Percentiles rank a stretch among this genome's conserved stretches.
Conservation (phyloP, 2,797 vertebrate species). For the Mus caroli region DNA sequence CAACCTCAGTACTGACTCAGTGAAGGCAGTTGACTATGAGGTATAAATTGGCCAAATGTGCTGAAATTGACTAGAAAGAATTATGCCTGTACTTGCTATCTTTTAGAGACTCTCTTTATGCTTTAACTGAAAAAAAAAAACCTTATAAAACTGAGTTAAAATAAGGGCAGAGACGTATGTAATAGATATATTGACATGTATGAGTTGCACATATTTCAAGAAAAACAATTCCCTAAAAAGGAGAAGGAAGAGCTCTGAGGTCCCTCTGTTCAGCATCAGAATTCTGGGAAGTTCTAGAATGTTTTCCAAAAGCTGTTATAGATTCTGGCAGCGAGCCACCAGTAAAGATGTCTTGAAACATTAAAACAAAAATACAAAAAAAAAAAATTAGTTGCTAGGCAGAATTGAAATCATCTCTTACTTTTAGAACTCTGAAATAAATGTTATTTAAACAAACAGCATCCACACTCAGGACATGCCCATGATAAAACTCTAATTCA, state of each 20-base stretch:
- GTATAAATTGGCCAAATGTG: background rate
- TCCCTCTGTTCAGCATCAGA: constrained; percentile 20
- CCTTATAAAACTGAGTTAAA: constrained; percentile 16
- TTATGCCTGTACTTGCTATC: background rate
- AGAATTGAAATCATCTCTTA: constrained; percentile 24
- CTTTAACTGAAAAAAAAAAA: constrained; percentile 12
- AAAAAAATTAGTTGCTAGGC: background rate
- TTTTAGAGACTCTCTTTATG: constrained; percentile 21
- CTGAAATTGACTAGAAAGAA: background rate
- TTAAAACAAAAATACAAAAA: background rate
- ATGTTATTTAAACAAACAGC: constrained; percentile 53
- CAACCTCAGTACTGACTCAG: background rate
- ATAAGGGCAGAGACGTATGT: background rate
- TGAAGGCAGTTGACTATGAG: constrained; percentile 15
- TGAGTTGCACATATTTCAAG: background rate
- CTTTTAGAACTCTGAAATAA: background rate
- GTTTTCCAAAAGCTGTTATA: background rate
- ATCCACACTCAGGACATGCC: background rate
- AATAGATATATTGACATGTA: background rate
- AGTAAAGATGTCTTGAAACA: constrained; percentile 41
- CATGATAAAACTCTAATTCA: constrained; percentile 19
- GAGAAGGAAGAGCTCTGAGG: background rate
- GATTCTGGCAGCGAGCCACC: background rate
- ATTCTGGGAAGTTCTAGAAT: background rate
- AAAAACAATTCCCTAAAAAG: background rate